These are phyloP conservation scores for Eucera pruinosa DNA, from an alignment of 2,888 invertebrate genomes.

Conservation along the genomic window DNA sequence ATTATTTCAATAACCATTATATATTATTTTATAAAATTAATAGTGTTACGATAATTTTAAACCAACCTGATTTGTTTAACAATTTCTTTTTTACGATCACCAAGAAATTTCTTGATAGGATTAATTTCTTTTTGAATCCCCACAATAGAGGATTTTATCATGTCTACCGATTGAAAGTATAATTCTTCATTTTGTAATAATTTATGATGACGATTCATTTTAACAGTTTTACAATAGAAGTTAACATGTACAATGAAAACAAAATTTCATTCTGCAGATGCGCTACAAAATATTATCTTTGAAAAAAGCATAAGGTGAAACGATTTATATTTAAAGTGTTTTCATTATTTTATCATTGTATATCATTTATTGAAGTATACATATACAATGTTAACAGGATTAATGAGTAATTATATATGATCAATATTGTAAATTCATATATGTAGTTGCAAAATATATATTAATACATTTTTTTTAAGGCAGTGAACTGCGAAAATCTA, in stretches of 20 bases:
- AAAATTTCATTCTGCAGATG: not conserved
- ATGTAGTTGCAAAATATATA: not conserved
- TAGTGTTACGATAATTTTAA: not conserved
- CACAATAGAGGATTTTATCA: constrained; percentile 31
- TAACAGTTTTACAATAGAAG: not conserved
- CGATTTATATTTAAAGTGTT: no score
- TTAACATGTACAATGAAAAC: not conserved
- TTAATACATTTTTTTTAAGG: not conserved
- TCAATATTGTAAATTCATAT: not conserved
- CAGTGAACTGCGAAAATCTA: not conserved
- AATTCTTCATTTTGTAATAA: constrained; percentile 34
- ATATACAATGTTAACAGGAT: not conserved
- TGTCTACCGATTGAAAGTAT: constrained; percentile 22
- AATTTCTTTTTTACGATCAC: constrained; percentile 37
- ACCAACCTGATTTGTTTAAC: constrained; percentile 40
- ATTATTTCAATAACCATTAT: no score
- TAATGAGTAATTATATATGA: not conserved
- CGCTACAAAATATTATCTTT: no score
- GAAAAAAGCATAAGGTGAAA: no score
- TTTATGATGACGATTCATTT: constrained; percentile 30
- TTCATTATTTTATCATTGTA: no score
- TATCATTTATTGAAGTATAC: no score
- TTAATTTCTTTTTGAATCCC: constrained; percentile 21
- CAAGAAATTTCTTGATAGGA: constrained; percentile 17
- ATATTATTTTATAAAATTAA: no score